Percentiles rank a stretch among this genome's conserved stretches.
Conservation (phyloP, 1,140 invertebrate genomes). For the Glossosoma conforme region DNA sequence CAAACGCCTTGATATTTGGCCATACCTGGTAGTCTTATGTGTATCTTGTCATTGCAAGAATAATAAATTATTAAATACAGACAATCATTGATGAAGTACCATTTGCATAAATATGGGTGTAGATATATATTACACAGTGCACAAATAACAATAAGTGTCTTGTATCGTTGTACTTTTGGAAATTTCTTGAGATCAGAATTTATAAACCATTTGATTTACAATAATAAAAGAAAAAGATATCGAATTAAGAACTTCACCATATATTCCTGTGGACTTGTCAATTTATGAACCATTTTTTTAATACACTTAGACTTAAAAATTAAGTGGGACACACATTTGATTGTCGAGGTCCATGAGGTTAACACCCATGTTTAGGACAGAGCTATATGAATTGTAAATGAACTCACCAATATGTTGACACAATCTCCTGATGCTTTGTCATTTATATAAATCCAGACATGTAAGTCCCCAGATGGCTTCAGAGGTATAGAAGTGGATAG, state of each 20-base stretch:
- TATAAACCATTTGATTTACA: constrained; percentile 11
- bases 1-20: too few relatives aligned
- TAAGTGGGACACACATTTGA: background rate
- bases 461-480: constrained; percentile 71
- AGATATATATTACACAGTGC: too few relatives aligned
- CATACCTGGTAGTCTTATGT: too few relatives aligned
- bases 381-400: constrained; percentile 2
- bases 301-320: background rate
- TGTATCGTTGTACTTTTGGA: too few relatives aligned
- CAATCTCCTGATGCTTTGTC: constrained; percentile 53
- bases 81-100: too few relatives aligned
- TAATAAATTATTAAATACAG: too few relatives aligned
- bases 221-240: background rate
- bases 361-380: background rate
- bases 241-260: background rate
- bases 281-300: too few relatives aligned
- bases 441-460: constrained; percentile 71
- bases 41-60: too few relatives aligned
- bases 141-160: too few relatives aligned
- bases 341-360: constrained; percentile 3
- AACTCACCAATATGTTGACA: constrained; percentile 58
- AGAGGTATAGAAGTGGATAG: constrained; percentile 49
- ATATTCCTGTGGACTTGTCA: too few relatives aligned
- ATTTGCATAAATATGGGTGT: too few relatives aligned
- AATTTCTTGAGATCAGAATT: too few relatives aligned